Evolutionary conservation across 2,888 invertebrate species (phyloP).

Genomic region (Cosmorhoe ocellata): DNA sequence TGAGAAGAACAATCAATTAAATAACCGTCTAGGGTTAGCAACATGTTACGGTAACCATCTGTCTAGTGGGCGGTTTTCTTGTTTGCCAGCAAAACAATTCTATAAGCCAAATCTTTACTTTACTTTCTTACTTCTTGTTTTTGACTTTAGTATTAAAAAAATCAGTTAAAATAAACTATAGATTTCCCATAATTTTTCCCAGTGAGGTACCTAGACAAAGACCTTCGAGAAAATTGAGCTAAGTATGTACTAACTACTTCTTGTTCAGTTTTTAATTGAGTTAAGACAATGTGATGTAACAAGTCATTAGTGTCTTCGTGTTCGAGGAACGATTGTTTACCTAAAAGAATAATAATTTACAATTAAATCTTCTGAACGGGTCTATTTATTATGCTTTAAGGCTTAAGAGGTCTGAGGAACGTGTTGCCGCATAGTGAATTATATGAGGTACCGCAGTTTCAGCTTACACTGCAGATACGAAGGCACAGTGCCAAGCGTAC

Average conservation of each 20-base stretch:
- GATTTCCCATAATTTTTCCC: conserved; percentile 1
- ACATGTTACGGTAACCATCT: no score
- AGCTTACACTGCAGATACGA: conserved; percentile 1
- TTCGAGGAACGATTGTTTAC: neutral
- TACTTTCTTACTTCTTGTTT: no score
- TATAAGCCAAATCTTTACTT: no score
- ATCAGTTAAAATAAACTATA: neutral
- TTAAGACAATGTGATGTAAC: conserved; percentile 13
- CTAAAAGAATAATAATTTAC: no score
- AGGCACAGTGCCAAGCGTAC: conserved; percentile 9
- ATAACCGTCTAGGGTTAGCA: no score
- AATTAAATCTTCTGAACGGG: no score
- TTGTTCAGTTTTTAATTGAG: conserved; percentile 1
- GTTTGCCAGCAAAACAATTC: no score
- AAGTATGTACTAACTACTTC: no score
- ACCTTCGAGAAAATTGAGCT: conserved; percentile 9
- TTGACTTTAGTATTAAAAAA: no score
- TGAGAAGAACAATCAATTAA: neutral
- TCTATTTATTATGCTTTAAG: no score
- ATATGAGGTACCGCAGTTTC: neutral
- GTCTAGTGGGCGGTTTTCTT: no score
- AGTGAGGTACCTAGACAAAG: neutral
- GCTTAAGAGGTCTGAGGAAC: no score
- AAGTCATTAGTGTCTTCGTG: conserved; percentile 11
- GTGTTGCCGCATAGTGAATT: neutral